A percentile compares a stretch with the other conserved stretches of the same genome.
Conservation (phyloP, 2,113 vertebrate genomes). For the Oostethus manadensis region DNA sequence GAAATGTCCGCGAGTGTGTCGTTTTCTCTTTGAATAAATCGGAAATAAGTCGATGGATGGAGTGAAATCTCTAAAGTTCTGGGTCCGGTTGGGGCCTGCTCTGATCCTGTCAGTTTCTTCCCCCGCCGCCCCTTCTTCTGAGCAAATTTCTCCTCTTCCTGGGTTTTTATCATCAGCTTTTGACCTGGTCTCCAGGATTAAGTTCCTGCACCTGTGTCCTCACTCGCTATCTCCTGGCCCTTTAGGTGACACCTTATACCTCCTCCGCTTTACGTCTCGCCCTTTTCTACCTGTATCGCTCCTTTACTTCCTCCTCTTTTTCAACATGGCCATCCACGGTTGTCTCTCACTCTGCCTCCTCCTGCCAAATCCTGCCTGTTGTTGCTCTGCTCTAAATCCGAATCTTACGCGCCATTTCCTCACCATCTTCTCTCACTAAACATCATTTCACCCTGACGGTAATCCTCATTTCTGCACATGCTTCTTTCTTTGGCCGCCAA, state of each 20-base stretch:
- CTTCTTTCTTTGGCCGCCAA: constrained; percentile 23
- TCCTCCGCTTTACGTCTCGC: constrained; percentile 44
- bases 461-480: constrained; percentile 23
- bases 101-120: constrained; percentile 2
- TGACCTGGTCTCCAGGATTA: constrained; percentile 47
- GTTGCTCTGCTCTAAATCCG: background rate
- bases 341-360: constrained; percentile 10
- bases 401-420: background rate
- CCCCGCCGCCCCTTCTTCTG: constrained; percentile 8
- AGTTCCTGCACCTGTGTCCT: constrained; percentile 56
- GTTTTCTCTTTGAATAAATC: background rate
- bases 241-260: constrained; percentile 63
- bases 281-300: constrained; percentile 51
- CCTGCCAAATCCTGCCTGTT: constrained; percentile 26
- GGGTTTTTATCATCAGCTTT: constrained; percentile 56
- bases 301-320: constrained; percentile 31
- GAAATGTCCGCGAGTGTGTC: background rate
- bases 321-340: constrained; percentile 2
- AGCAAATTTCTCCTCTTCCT: constrained; percentile 20
- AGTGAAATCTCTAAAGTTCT: background rate
- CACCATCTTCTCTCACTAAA: background rate
- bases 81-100: background rate
- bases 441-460: constrained; percentile 20
- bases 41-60: background rate
- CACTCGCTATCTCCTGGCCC: constrained; percentile 25